Evolutionary conservation across 2,888 invertebrate genomes (phyloP).

Genomic region (Candidula unifasciata): DNA sequence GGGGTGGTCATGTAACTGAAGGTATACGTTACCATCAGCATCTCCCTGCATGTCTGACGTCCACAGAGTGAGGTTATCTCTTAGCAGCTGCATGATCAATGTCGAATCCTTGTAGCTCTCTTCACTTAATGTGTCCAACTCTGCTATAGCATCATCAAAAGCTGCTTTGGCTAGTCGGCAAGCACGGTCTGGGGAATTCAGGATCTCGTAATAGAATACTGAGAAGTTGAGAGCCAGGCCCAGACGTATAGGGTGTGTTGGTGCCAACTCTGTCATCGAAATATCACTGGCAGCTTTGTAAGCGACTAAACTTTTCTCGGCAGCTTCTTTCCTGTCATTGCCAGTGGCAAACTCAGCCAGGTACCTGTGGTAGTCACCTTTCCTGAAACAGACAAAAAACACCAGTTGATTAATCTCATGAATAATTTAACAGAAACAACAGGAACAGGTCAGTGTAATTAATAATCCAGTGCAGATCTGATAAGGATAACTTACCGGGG

Average conservation of each 20-base stretch:
- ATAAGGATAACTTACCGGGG: too few species aligned
- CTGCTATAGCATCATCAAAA: slow-evolving; percentile 99
- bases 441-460: too few species aligned
- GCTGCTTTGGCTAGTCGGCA: slow-evolving; percentile 96
- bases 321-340: slow-evolving; percentile 96
- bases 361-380: slow-evolving; percentile 98
- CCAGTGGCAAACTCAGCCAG: slow-evolving; percentile 98
- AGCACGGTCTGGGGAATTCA: slow-evolving; percentile 98
- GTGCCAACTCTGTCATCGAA: slow-evolving; percentile 96
- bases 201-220: slow-evolving; percentile 99
- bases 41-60: slow-evolving; percentile 91
- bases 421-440: too few species aligned
- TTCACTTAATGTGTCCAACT: slow-evolving; percentile 97
- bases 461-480: too few species aligned
- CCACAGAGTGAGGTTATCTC: slow-evolving; percentile 99
- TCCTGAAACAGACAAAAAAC: slow-evolving; percentile 78
- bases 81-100: slow-evolving; percentile 98
- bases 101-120: slow-evolving; percentile 99
- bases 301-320: slow-evolving; percentile 94
- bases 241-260: slow-evolving; percentile 96
- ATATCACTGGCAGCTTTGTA: slow-evolving; percentile 98
- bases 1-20: too few species aligned
- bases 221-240: slow-evolving; percentile 98
- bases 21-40: slow-evolving; percentile 60
- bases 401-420: too few species aligned